phyloP scores from a whole-genome alignment of 2,113 vertebrate species.

The Hemiprocne comata region DNA sequence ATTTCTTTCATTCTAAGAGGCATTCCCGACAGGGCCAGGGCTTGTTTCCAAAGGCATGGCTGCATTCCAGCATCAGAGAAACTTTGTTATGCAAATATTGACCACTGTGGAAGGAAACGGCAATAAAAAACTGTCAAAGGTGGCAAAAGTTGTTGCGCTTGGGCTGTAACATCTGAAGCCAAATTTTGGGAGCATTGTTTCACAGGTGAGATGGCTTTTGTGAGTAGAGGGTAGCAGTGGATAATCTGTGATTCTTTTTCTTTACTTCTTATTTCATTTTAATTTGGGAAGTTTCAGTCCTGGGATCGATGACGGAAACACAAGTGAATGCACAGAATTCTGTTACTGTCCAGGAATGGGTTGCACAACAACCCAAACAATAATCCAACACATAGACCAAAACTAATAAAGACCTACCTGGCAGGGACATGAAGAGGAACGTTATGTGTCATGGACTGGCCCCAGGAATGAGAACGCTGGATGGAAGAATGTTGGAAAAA shows the following conservation, averaged over 20 bases:
- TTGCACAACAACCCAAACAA: neutral
- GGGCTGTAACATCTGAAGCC: neutral
- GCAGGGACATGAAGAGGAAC: conserved; percentile 10
- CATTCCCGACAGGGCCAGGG: conserved; percentile 1
- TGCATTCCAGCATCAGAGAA: neutral
- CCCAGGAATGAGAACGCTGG: neutral
- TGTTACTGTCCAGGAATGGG: conserved; percentile 1
- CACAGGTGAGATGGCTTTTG: neutral
- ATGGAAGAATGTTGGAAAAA: conserved; percentile 56
- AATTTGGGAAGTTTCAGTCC: neutral
- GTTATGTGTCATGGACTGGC: neutral
- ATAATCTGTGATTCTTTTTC: neutral
- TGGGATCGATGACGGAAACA: conserved; percentile 9
- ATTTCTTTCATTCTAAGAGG: conserved; percentile 8
- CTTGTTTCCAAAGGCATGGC: conserved; percentile 28
- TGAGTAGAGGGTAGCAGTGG: neutral
- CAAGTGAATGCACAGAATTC: neutral
- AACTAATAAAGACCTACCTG: conserved; percentile 63
- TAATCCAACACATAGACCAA: neutral
- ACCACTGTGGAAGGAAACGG: conserved; percentile 17
- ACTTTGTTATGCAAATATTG: conserved; percentile 42
- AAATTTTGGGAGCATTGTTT: neutral
- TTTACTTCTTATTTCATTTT: neutral
- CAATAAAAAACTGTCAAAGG: neutral
- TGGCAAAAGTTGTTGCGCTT: neutral